A percentile compares a stretch with the other conserved stretches of the same genome.
These are phyloP conservation scores for Hyles lineata DNA, from an alignment of 2,888 invertebrate genomes.

Conservation along the genomic window DNA sequence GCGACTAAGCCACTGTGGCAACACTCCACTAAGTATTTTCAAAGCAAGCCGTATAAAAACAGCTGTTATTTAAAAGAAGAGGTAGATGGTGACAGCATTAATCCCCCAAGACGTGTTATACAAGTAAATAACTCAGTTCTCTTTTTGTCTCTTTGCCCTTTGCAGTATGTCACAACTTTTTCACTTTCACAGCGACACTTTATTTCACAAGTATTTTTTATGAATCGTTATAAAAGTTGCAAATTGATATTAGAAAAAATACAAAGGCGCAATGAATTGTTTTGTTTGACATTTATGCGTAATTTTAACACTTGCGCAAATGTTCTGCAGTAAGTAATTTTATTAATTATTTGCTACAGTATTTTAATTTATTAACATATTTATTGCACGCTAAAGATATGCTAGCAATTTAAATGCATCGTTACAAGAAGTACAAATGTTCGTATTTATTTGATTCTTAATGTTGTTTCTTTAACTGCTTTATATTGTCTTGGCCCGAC, in stretches of 20 bases:
- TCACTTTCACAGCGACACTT: neutral
- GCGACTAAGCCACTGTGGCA: constrained; percentile 27
- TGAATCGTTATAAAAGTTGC: neutral
- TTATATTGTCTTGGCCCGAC: neutral
- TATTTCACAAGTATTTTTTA: neutral
- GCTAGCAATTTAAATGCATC: too few relatives aligned
- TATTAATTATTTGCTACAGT: too few relatives aligned
- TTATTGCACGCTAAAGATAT: too few relatives aligned
- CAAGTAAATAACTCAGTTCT: constrained; percentile 40
- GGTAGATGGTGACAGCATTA: constrained; percentile 35
- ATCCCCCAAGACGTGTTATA: constrained; percentile 40
- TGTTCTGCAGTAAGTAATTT: too few relatives aligned
- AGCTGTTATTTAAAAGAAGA: constrained; percentile 37
- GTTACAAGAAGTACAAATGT: neutral
- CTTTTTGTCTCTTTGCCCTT: constrained; percentile 35
- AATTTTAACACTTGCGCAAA: too few relatives aligned
- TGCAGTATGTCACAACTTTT: constrained; percentile 17
- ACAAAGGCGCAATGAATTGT: neutral
- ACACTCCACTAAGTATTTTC: constrained; percentile 29
- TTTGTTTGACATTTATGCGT: neutral
- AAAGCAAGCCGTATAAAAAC: constrained; percentile 36
- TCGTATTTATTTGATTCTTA: neutral
- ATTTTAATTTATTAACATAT: too few relatives aligned
- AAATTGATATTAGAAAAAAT: neutral
- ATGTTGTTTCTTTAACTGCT: neutral